Percentiles rank a stretch among this genome's conserved stretches.
phyloP scores from a whole-genome alignment of 2,797 vertebrate genomes.

The Smutsia temminckii region DNA sequence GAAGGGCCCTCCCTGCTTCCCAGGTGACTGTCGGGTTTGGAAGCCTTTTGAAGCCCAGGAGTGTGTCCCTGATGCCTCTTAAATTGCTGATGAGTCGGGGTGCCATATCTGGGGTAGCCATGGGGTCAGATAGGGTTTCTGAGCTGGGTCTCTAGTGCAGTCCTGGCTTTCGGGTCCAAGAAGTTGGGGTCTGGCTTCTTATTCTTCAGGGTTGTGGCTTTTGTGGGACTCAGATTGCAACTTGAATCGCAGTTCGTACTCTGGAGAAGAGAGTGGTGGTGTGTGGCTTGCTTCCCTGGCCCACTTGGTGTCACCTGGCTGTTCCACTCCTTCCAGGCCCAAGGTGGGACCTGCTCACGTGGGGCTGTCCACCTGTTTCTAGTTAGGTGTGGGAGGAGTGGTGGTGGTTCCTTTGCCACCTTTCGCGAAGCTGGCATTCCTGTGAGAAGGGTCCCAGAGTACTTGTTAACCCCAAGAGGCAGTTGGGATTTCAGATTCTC shows the following conservation, averaged over 20 bases:
- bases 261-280: not conserved
- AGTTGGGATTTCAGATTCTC: not conserved
- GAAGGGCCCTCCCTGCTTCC: not conserved
- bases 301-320: not conserved
- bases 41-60: not conserved
- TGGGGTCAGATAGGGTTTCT: not conserved
- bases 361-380: not conserved
- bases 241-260: not conserved
- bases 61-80: not conserved
- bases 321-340: not conserved
- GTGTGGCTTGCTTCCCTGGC: not conserved
- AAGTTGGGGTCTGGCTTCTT: not conserved
- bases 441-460: not conserved
- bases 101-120: not conserved
- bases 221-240: not conserved
- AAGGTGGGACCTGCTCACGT: not conserved
- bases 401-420: not conserved
- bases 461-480: not conserved
- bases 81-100: not conserved
- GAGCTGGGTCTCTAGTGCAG: not conserved
- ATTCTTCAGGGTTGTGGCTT: conserved; percentile 6
- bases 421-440: not conserved
- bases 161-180: not conserved
- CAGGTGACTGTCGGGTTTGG: not conserved
- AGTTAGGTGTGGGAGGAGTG: not conserved